Percentiles rank a stretch among this genome's conserved stretches.
phyloP scores from a whole-genome alignment of 2,113 vertebrate genomes.

The Aplodontia rufa region DNA sequence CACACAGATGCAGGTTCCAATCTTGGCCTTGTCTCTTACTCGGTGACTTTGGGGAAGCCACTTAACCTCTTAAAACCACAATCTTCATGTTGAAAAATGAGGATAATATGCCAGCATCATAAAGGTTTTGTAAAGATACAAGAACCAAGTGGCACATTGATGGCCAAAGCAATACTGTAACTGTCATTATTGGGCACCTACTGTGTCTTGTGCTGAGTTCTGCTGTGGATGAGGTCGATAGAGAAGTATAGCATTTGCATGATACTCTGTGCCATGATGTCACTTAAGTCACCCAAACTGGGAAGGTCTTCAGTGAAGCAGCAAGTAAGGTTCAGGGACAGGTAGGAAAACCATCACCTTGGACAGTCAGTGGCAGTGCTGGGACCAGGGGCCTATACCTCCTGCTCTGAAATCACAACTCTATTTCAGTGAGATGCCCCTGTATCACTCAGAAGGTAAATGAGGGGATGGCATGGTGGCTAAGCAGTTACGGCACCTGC shows the following conservation, averaged over 20 bases:
- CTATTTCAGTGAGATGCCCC: background rate
- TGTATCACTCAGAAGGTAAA: conserved; percentile 19
- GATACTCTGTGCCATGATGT: background rate
- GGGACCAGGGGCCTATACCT: background rate
- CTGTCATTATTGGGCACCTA: background rate
- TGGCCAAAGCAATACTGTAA: background rate
- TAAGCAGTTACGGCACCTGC: too few relatives aligned
- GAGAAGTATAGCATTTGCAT: background rate
- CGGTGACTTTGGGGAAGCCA: background rate
- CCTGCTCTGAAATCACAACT: background rate
- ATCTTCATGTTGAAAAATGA: conserved; percentile 1
- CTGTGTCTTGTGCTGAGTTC: background rate
- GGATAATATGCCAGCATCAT: background rate
- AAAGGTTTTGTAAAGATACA: conserved; percentile 2
- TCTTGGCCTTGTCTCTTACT: background rate
- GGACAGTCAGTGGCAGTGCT: background rate
- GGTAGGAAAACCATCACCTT: background rate
- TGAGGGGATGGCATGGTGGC: too few relatives aligned
- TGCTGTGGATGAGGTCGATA: background rate
- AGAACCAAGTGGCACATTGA: background rate
- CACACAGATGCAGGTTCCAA: background rate
- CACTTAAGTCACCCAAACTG: background rate
- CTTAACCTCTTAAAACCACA: conserved; percentile 33
- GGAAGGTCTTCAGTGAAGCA: background rate
- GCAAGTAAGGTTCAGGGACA: background rate